phyloP scores from a whole-genome alignment of 2,888 invertebrate species.

The Sinotaia quadrata region DNA sequence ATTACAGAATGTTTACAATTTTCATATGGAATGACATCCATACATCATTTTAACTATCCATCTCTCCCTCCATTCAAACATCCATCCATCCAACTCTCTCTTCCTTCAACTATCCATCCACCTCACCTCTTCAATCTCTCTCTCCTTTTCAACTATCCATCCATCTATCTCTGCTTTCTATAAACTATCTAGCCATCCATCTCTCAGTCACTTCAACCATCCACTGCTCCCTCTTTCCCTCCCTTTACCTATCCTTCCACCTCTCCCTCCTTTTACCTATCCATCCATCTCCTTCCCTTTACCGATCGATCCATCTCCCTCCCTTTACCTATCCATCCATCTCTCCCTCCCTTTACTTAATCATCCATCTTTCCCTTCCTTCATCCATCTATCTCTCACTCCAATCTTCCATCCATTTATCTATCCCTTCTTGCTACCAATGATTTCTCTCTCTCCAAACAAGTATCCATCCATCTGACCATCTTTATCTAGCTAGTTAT shows the following conservation, averaged over 20 bases:
- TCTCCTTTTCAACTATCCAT: background rate
- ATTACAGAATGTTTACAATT: no score
- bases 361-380: background rate
- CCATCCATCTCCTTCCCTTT: background rate
- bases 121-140: background rate
- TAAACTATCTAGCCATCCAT: background rate
- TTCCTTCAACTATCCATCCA: background rate
- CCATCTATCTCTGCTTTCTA: background rate
- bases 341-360: slow-evolving; percentile 2
- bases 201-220: background rate
- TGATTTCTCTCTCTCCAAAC: background rate
- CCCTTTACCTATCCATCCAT: background rate
- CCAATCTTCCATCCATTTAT: slow-evolving; percentile 1
- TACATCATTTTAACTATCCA: no score
- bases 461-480: background rate
- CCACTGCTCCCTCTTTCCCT: background rate
- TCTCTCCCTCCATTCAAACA: no score
- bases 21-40: slow-evolving; percentile 8
- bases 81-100: background rate
- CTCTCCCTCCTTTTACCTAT: background rate
- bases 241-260: background rate
- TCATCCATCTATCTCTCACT: background rate
- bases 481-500: background rate
- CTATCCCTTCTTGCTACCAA: background rate
- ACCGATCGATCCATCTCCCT: background rate